Evolutionary conservation across 1,140 invertebrate genomes (phyloP).

Genomic region (Pogonus chalceus): DNA sequence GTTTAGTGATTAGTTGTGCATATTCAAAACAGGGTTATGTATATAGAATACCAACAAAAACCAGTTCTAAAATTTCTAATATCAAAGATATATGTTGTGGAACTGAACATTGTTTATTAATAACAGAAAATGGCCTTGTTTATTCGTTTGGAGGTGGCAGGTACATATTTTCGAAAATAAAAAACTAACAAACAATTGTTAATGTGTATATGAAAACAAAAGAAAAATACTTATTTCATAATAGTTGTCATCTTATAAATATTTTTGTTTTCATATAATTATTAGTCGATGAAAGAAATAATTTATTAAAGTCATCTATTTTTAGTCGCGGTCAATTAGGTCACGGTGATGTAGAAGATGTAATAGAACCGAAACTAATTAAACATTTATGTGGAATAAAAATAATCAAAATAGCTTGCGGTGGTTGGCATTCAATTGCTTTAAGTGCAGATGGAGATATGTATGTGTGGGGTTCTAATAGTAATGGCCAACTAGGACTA

Average conservation of each 20-base stretch:
- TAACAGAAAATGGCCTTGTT: slow-evolving; percentile 60
- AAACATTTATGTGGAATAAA: slow-evolving; percentile 63
- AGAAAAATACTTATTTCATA: no score
- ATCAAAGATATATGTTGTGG: slow-evolving; percentile 61
- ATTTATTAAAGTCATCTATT: slow-evolving; percentile 11
- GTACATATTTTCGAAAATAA: slow-evolving; percentile 38
- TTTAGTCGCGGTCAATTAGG: slow-evolving; percentile 76
- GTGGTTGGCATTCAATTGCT: slow-evolving; percentile 76
- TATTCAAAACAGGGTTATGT: slow-evolving; percentile 41
- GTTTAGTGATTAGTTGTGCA: slow-evolving; percentile 36
- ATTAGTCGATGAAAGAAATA: slow-evolving; percentile 6
- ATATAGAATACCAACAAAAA: slow-evolving; percentile 46
- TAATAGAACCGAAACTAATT: slow-evolving; percentile 50
- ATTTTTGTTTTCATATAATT: background rate
- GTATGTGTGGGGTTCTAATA: slow-evolving; percentile 89
- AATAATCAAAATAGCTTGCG: slow-evolving; percentile 56
- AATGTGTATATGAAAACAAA: no score
- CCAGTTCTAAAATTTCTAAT: slow-evolving; percentile 43
- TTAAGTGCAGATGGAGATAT: slow-evolving; percentile 66
- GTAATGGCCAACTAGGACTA: slow-evolving; percentile 70
- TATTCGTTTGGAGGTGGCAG: slow-evolving; percentile 74
- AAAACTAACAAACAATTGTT: background rate
- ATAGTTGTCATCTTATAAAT: no score
- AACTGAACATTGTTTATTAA: slow-evolving; percentile 64
- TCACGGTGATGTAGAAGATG: slow-evolving; percentile 53